Evolutionary conservation across 2,113 vertebrate genomes (phyloP), one percentile per base, ranked within the genome.

Genomic region (Cranoglanis bouderius): DNA sequence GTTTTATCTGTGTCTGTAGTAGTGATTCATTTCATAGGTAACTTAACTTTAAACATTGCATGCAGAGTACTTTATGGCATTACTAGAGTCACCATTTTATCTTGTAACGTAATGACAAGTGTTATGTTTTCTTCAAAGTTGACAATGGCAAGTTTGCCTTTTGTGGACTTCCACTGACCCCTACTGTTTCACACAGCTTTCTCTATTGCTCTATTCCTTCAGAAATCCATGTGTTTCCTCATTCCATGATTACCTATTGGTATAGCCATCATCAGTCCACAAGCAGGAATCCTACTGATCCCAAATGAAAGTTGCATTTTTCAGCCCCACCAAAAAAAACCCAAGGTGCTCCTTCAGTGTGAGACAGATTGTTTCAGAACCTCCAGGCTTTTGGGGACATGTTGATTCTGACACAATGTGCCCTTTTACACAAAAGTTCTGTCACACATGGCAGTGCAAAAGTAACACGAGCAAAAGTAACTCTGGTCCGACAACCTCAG

Each of bases 271-370:
- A 94, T 91, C 93, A 93, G 94, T 95, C 92, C 92, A 94, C 91
- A 94, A 92, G 93, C 94, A 93, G 92, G 89, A 93, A 93, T 95
- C 94, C 93, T 95, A 94, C 94, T 95, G 95, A 95, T 94, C 94
- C 94, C 94, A 96, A 95, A 95, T 95, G 94, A 95, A 95, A 94
- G 93, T 95, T 93, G 95, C 93, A 94, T 59, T 94, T 95, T 92
- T 92, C 91, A 93, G 93, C 90, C 92, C 90, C 91, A 92, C 93
- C 90, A 93, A 94, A 90, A 92, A 90, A 38, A 46, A 4, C 3
- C 49, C 65, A 85, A 93, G 92, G 93, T 92, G 91, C 91, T 89
- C 88, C 88, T 84, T 88, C 82, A 86, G 88, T 86, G 91, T 94
- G 93, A 94, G 95, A 94, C 93, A 95, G 93, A 95, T 95, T 93